Evolutionary conservation across 2,888 invertebrate species (phyloP).

Genomic region (Andrena hattorfiana): DNA sequence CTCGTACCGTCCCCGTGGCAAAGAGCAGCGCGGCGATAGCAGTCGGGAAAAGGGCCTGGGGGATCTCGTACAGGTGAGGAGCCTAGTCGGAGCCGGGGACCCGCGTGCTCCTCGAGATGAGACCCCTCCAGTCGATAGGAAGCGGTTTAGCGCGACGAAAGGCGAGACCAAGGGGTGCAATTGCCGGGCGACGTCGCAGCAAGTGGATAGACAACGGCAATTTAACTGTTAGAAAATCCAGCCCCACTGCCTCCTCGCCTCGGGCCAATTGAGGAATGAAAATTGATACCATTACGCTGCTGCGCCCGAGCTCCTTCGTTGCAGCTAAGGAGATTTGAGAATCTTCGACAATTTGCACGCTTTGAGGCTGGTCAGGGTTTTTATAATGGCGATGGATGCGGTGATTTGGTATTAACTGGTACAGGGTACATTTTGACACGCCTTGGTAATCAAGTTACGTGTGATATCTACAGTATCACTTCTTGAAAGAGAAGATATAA

Average conservation of each 20-base stretch:
- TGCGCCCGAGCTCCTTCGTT: too few relatives aligned
- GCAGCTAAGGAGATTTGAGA: too few relatives aligned
- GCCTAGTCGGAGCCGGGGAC: not conserved
- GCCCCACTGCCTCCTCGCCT: not conserved
- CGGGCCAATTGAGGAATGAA: conserved; percentile 35
- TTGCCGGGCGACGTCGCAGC: conserved; percentile 35
- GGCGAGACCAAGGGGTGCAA: conserved; percentile 30
- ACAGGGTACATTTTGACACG: too few relatives aligned
- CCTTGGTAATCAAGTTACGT: too few relatives aligned
- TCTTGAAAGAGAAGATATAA: too few relatives aligned
- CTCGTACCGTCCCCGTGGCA: conserved; percentile 32
- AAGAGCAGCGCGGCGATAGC: conserved; percentile 31
- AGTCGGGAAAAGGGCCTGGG: conserved; percentile 45
- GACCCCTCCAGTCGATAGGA: conserved; percentile 8
- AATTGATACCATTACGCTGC: conserved; percentile 8
- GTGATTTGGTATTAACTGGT: too few relatives aligned
- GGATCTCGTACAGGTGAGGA: conserved; percentile 15
- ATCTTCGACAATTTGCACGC: too few relatives aligned
- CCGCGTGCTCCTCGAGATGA: not conserved
- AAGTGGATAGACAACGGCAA: conserved; percentile 50
- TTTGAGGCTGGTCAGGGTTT: too few relatives aligned
- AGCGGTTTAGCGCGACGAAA: conserved; percentile 23
- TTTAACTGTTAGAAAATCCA: conserved; percentile 49
- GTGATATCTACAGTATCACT: too few relatives aligned
- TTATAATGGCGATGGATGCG: too few relatives aligned